phyloP scores from a whole-genome alignment of 2,113 vertebrate species.

The Nothoprocta pentlandii region DNA sequence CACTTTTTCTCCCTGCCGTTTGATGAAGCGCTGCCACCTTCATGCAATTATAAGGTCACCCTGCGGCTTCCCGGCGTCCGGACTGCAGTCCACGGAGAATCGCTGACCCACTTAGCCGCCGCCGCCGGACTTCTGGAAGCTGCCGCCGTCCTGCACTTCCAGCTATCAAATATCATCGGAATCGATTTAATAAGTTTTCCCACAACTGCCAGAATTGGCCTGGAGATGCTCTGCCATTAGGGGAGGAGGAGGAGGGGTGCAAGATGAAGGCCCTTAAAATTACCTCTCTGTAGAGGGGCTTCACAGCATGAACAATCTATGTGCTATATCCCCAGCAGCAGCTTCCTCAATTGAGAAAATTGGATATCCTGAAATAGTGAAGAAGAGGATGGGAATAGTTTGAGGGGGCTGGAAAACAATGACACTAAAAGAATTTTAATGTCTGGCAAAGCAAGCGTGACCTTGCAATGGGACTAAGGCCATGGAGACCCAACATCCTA shows the following conservation, averaged over 20 bases:
- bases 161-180: background rate
- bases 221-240: accelerated
- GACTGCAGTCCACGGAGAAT: background rate
- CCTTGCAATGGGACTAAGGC: background rate
- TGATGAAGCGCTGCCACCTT: accelerated
- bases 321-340: background rate
- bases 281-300: background rate
- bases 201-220: background rate
- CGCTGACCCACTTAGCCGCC: background rate
- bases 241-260: background rate
- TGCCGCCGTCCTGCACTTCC: background rate
- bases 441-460: background rate
- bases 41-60: background rate
- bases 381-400: accelerated
- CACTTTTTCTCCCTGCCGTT: background rate
- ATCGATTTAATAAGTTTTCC: background rate
- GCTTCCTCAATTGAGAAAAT: background rate
- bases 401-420: background rate
- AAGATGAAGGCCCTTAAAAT: background rate
- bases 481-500: accelerated
- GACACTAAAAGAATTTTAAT: background rate
- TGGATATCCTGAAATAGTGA: background rate
- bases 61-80: background rate
- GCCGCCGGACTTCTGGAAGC: background rate
- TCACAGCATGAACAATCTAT: background rate